Conservation (phyloP, 2,888 invertebrate species). For the Pediacus dermestoides region DNA sequence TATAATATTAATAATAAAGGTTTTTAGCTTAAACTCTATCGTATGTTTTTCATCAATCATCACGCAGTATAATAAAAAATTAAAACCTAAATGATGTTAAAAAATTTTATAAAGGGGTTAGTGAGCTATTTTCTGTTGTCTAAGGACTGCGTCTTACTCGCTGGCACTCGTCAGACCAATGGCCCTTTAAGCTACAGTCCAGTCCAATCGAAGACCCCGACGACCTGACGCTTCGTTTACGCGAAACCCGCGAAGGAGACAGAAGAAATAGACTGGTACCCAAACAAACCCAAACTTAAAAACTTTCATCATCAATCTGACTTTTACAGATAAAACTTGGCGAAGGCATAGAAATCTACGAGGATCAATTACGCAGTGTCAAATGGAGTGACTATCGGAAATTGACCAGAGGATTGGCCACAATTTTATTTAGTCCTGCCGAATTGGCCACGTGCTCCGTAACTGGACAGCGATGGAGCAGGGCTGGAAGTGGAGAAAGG, state of each 20-base stretch:
- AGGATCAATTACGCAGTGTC: conserved; percentile 65
- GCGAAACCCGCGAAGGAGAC: conserved; percentile 30
- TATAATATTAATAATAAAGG: too few species aligned
- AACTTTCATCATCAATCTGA: too few species aligned
- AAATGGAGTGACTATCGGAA: conserved; percentile 75
- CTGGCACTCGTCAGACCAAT: too few species aligned
- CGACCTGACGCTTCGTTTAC: conserved; percentile 25
- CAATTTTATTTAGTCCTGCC: conserved; percentile 70
- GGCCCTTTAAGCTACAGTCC: conserved; percentile 2
- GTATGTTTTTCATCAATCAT: too few species aligned
- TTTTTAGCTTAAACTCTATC: too few species aligned
- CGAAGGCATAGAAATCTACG: conserved; percentile 70
- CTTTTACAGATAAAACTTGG: conserved; percentile 63
- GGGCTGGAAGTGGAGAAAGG: conserved; percentile 67
- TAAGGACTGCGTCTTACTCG: too few species aligned
- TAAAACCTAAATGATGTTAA: too few species aligned
- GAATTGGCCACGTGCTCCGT: conserved; percentile 73
- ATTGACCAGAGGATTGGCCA: conserved; percentile 68
- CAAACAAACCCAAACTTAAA: too few species aligned
- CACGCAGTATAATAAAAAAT: too few species aligned
- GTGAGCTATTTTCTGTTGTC: too few species aligned
- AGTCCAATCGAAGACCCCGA: too few species aligned
- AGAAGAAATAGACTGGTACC: conserved; percentile 40
- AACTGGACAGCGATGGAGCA: conserved; percentile 72
- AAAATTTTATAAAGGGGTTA: too few species aligned